A percentile compares a stretch with the other conserved stretches of the same genome.
These are phyloP conservation scores for Tadarida brasiliensis DNA, from an alignment of 2,797 vertebrate genomes.

Conservation along the genomic window DNA sequence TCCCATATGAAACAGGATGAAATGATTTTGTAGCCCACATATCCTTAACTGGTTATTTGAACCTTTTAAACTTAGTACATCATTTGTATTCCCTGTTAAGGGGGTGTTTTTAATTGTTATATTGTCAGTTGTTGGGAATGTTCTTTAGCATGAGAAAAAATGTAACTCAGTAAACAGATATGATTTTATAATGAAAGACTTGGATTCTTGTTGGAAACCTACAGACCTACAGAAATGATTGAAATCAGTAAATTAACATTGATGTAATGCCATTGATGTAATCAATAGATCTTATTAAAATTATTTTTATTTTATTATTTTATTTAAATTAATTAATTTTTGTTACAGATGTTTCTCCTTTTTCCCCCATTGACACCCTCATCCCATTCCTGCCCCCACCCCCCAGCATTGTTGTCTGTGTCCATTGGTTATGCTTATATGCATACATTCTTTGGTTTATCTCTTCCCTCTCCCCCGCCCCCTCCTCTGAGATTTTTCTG, in stretches of 20 bases:
- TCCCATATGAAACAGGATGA: constrained; percentile 65
- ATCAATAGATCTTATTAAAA: neutral
- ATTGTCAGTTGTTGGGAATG: constrained; percentile 64
- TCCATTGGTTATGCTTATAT: too few species aligned
- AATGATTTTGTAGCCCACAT: constrained; percentile 73
- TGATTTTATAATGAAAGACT: constrained; percentile 53
- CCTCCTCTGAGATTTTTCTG: too few species aligned
- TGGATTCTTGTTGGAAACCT: constrained; percentile 20
- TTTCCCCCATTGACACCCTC: too few species aligned
- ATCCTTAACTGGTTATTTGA: constrained; percentile 65
- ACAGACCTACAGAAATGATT: constrained; percentile 11
- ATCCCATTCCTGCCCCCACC: too few species aligned
- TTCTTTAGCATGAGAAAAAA: constrained; percentile 58
- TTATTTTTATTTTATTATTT: too few species aligned
- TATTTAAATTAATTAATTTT: too few species aligned
- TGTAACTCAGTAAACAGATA: constrained; percentile 39
- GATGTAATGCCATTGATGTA: neutral
- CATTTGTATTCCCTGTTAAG: constrained; percentile 24
- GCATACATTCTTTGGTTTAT: too few species aligned
- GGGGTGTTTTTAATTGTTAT: constrained; percentile 17
- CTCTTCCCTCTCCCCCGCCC: too few species aligned
- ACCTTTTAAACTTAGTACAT: constrained; percentile 46
- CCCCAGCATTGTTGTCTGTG: too few species aligned
- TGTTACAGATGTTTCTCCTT: too few species aligned
- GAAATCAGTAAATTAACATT: constrained; percentile 22